phyloP scores from a whole-genome alignment of 2,113 vertebrate species.

The Clarias macrocephalus region DNA sequence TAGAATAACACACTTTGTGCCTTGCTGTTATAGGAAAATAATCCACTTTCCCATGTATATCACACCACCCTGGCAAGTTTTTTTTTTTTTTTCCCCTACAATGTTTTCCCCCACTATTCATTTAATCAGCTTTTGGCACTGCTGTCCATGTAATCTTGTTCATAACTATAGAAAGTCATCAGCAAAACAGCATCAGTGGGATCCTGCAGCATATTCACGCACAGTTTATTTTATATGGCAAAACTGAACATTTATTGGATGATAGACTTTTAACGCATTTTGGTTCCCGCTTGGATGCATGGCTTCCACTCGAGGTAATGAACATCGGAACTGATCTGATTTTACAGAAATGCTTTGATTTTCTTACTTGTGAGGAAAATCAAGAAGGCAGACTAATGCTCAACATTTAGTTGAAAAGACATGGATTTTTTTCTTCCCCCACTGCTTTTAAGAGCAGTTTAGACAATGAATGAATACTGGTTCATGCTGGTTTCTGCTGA shows the following conservation, averaged over 20 bases:
- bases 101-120: neutral
- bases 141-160: neutral
- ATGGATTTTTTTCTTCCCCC: neutral
- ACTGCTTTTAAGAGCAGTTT: neutral
- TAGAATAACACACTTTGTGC: neutral
- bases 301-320: neutral
- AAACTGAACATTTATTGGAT: conserved; percentile 1
- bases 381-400: neutral
- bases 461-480: neutral
- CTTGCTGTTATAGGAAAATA: neutral
- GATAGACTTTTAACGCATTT: neutral
- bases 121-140: neutral
- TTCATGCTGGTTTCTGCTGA: neutral
- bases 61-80: neutral
- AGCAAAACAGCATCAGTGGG: neutral
- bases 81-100: neutral
- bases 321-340: neutral
- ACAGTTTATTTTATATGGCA: neutral
- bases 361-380: neutral
- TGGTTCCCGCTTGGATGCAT: neutral
- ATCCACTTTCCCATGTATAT: neutral
- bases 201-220: neutral
- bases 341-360: neutral
- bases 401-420: neutral
- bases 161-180: conserved; percentile 1